Base-by-base conservation (phyloP, 2,888 invertebrate species). In the Lycophotia porphyrea region DNA sequence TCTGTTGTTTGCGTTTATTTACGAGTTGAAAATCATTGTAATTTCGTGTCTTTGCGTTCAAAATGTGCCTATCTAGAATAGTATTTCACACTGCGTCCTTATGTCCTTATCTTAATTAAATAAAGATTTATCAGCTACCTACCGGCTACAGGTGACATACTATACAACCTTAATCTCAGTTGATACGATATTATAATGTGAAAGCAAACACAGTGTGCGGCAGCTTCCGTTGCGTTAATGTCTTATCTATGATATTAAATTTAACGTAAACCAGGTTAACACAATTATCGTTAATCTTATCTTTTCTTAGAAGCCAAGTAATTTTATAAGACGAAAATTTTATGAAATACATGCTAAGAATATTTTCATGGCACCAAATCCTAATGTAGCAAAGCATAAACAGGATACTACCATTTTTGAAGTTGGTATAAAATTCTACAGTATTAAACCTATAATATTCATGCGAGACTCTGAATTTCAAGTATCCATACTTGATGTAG, bases 141-240 rank as follows among this genome's bases (percentile, higher is more conserved):
- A 90, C 93, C 90, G 91, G 92, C 88, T 91, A 90, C 93, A 91
- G 91, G 92, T 94, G 95, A 95, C 94, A 96, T 95, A 95, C 95
- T 91, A 92, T 90, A 91, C 91, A 91, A 84, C 89, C 89, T 86
- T 94, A 95, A 95, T 95, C 96, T 95, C 81, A 85, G 82, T 88
- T 94, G 95, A 95, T 93, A 95, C 93, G 92, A 93, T 93, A 93
- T 91, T 91, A 90, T 92, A 93, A 91, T 88, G 88, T 90, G 88
- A 91, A 91, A 67, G 93, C 93, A 95, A 96, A 96, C 95, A 95
- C 84, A 88, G 89, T 91, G 90, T 90, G 91, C 89, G 92, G 92
- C 94, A 94, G 95, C 96, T 95, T 96, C 96, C 96, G 95, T 93
- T 90, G 90, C 88, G 84, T 90, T 95, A 94, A 94, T 94, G 93